Conservation (phyloP, 2,797 vertebrate species). For the Vultur gryphus region DNA sequence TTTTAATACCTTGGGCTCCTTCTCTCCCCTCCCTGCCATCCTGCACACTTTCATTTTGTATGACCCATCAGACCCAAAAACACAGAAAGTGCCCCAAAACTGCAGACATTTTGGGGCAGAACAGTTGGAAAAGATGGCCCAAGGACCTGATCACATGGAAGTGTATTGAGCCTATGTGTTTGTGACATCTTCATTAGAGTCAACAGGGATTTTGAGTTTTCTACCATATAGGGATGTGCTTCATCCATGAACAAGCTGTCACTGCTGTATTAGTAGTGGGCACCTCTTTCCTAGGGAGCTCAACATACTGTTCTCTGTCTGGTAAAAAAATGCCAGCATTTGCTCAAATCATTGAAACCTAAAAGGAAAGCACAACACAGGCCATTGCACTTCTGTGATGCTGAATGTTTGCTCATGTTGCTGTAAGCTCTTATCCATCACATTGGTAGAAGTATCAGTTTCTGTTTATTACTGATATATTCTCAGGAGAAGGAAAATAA, state of each 20-base stretch:
- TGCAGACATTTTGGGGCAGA: background rate
- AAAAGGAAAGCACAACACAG: background rate
- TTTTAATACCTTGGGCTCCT: background rate
- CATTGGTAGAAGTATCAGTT: background rate
- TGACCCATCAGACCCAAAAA: background rate
- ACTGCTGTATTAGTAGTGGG: background rate
- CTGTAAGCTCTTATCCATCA: background rate
- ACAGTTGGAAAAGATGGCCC: background rate
- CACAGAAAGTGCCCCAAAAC: background rate
- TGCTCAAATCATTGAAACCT: background rate
- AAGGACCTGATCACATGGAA: background rate
- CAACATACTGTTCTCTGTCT: background rate
- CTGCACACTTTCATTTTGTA: background rate
- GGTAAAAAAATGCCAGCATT: background rate
- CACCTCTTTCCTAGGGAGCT: background rate
- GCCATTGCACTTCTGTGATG: background rate
- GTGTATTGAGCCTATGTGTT: background rate
- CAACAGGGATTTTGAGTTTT: background rate
- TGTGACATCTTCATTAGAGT: background rate
- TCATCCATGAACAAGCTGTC: background rate
- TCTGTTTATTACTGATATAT: background rate
- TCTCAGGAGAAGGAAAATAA: background rate
- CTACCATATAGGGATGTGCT: background rate
- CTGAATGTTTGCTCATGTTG: background rate
- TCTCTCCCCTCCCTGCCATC: background rate